Percentiles rank a stretch among this genome's conserved stretches.
These are phyloP conservation scores for Echeneis naucrates DNA, from an alignment of 2,797 vertebrate genomes.

Conservation along the genomic window DNA sequence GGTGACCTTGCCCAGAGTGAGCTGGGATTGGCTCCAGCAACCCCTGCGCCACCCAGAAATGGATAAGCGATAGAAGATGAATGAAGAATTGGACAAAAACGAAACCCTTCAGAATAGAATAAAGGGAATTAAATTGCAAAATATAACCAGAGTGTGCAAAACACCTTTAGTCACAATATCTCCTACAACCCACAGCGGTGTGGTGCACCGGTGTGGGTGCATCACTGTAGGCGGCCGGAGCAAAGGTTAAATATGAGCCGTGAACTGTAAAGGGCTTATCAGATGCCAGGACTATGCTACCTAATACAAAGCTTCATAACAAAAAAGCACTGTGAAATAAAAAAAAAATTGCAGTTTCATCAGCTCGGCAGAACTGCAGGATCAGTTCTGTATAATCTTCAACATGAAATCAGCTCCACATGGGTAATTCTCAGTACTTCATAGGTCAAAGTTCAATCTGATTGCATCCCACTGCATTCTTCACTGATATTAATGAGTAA, in stretches of 20 bases:
- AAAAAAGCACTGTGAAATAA: not conserved
- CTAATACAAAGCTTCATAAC: too few relatives aligned
- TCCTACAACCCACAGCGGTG: slow-evolving; percentile 8
- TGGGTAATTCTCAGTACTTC: not conserved
- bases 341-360: not conserved
- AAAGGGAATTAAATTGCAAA: not conserved
- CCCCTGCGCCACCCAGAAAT: too few relatives aligned
- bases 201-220: not conserved
- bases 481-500: not conserved
- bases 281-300: slow-evolving; percentile 4
- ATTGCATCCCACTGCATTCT: not conserved
- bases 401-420: not conserved
- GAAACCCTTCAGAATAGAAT: not conserved
- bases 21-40: too few relatives aligned
- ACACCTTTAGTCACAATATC: not conserved
- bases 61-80: too few relatives aligned
- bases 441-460: not conserved
- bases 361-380: not conserved
- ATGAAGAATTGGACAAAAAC: too few relatives aligned
- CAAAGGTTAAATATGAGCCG: slow-evolving; percentile 19
- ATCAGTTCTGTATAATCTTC: not conserved
- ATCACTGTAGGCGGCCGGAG: slow-evolving; percentile 6
- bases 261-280: slow-evolving; percentile 2
- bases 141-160: slow-evolving; percentile 7
- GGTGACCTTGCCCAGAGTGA: too few relatives aligned